A percentile compares a stretch with the other conserved stretches of the same genome.
Evolutionary conservation across 2,113 vertebrate genomes (phyloP).

Genomic region (Polypterus senegalus): DNA sequence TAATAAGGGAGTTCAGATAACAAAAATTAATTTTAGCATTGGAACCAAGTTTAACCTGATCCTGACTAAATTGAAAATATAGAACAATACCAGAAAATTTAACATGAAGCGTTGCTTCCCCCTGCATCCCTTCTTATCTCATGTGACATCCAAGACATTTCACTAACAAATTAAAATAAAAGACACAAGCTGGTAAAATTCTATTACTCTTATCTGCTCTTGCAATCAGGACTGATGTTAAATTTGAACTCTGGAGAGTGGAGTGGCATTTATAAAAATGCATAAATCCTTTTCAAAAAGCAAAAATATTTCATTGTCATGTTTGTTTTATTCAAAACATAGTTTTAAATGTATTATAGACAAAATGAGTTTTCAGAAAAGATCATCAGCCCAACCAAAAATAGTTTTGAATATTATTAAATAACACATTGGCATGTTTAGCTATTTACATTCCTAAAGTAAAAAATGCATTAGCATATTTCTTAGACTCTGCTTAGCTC

Average conservation of each 20-base stretch:
- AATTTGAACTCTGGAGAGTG: slow-evolving; percentile 48
- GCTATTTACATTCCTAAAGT: too few relatives aligned
- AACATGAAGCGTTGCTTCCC: slow-evolving; percentile 8
- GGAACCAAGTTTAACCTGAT: too few relatives aligned
- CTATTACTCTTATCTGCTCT: slow-evolving; percentile 73
- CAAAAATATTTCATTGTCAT: slow-evolving; percentile 6
- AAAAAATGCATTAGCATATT: too few relatives aligned
- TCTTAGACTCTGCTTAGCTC: too few relatives aligned
- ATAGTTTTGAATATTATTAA: too few relatives aligned
- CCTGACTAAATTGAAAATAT: too few relatives aligned
- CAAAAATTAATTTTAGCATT: too few relatives aligned
- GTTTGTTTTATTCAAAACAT: slow-evolving; percentile 1
- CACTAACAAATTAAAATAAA: slow-evolving; percentile 45
- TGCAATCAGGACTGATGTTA: slow-evolving; percentile 46
- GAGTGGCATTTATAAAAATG: slow-evolving; percentile 13
- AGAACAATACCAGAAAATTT: too few relatives aligned
- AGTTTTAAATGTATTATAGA: slow-evolving; percentile 3
- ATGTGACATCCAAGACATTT: slow-evolving; percentile 14
- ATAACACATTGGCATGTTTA: too few relatives aligned
- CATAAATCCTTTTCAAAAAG: slow-evolving; percentile 1
- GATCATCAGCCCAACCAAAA: too few relatives aligned
- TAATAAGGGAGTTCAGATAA: too few relatives aligned
- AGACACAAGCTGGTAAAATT: slow-evolving; percentile 49
- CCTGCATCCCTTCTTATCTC: slow-evolving; percentile 23
- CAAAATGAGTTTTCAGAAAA: not conserved